Evolutionary conservation across 2,113 vertebrate genomes (phyloP).

Genomic region (Macquaria ambigua): DNA sequence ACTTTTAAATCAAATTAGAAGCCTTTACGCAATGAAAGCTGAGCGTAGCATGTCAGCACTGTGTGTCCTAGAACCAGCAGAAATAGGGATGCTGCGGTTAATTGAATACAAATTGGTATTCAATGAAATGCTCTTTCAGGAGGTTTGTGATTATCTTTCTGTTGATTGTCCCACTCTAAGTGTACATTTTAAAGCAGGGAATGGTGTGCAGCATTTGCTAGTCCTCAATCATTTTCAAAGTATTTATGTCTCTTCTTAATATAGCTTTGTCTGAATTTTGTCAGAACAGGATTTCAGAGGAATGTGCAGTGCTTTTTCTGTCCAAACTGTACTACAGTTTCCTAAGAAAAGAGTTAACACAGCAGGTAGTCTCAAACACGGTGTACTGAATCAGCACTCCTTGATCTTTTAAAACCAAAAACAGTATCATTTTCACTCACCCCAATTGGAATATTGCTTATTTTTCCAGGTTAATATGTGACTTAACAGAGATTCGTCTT

Average conservation of each 20-base stretch:
- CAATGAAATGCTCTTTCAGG: constrained; percentile 41
- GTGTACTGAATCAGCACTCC: not conserved
- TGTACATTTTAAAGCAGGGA: constrained; percentile 25
- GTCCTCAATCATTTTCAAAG: not conserved
- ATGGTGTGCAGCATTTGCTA: not conserved
- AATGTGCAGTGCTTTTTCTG: not conserved
- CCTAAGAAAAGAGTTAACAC: not conserved
- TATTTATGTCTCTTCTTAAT: not conserved
- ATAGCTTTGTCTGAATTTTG: not conserved
- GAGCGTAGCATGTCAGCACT: constrained; percentile 14
- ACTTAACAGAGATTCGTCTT: not conserved
- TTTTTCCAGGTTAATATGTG: not conserved
- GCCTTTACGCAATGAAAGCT: constrained; percentile 23
- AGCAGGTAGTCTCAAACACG: not conserved
- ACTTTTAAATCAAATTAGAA: constrained; percentile 52
- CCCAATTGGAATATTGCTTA: not conserved
- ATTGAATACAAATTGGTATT: constrained; percentile 48
- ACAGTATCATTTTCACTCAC: not conserved
- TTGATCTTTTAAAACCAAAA: not conserved
- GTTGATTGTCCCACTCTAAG: constrained; percentile 11
- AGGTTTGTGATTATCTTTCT: constrained; percentile 47
- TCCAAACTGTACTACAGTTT: not conserved
- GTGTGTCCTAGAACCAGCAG: not conserved
- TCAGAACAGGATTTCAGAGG: not conserved
- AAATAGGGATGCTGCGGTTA: constrained; percentile 14